Base-by-base conservation (phyloP, 2,888 invertebrate species). In the Heliconius ismenius region DNA sequence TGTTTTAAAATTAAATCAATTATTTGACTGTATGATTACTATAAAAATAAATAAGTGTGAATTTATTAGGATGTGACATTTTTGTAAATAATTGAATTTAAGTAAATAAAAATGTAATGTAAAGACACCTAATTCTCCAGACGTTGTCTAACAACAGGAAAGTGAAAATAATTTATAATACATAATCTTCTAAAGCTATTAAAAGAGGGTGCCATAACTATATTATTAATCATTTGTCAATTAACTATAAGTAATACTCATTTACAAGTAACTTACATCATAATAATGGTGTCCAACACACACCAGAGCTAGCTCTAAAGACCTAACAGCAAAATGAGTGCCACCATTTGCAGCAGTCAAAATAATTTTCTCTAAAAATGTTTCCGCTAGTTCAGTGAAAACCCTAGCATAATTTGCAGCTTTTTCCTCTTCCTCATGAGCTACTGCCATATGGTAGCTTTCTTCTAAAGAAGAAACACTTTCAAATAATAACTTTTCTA, bases 241-340 rank as follows among this genome's bases (percentile, higher is more conserved):
- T 36, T 65, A 32, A 36, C n/a, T 49, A 49, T 49, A 49, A 49
- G 49, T 18, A n/a, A 32, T 36, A 64, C 32, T 64, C 10, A 32
- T 21, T 64, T n/a, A n/a, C 15, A 62, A 62, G 15, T 2, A 24
- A 81, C 82, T 86, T 85, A 93, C 98, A 95, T 99, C 98, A 92
- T 98, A 99, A 89, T 99, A 99, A 91, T 99, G 98, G 94, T 99
- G 99, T 0, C 98, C 98, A 15, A 98, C 98, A 91, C 99, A 98
- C 60, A 97, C 96, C 69, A 99, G 94, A 15, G 98, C 96, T 82
- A 99, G 94, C 88, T 99, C 98, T 79, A 99, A 93, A 4, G 98
- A 96, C 87, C 97, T 96, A 80, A 98, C 94, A 0, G 97, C 96
- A 91, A 97, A 97, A 90, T 98, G 97, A 28, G 95, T 95, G 78